Evolutionary conservation across 2,888 invertebrate species (phyloP).

Genomic region (Blomia tropicalis): DNA sequence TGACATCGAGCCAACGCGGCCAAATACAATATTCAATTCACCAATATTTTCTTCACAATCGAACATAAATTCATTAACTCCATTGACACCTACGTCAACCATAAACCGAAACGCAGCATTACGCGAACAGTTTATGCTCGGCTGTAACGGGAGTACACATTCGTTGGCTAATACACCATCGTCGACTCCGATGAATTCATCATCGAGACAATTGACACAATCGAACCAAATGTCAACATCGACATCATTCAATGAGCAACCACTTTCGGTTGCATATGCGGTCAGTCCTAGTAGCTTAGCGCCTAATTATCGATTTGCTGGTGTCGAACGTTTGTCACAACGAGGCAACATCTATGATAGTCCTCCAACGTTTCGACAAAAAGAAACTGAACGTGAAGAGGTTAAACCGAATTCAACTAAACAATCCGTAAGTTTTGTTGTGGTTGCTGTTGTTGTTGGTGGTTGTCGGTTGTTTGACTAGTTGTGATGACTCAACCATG

Average conservation of each 20-base stretch:
- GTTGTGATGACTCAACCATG: too few species aligned
- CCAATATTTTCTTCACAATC: neutral
- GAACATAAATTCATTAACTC: neutral
- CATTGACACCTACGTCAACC: neutral
- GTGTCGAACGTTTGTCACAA: slow-evolving; percentile 62
- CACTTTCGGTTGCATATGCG: neutral
- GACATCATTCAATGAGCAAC: neutral
- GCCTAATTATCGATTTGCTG: slow-evolving; percentile 52
- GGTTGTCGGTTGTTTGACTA: too few species aligned
- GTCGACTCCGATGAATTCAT: neutral
- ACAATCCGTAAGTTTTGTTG: too few species aligned
- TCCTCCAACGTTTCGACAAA: neutral
- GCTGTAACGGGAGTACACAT: neutral
- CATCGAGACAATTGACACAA: neutral
- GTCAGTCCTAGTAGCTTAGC: slow-evolving; percentile 32
- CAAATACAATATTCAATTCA: neutral
- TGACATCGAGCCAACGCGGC: neutral
- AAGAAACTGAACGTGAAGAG: neutral
- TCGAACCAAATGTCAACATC: neutral
- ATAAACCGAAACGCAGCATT: slow-evolving; percentile 11
- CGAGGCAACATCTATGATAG: slow-evolving; percentile 52
- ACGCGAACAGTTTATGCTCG: slow-evolving; percentile 13
- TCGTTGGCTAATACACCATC: neutral
- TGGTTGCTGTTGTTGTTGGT: neutral
- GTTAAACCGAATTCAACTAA: too few species aligned